A percentile compares a stretch with the other conserved stretches of the same genome.
phyloP scores from a whole-genome alignment of 1,140 invertebrate genomes.

The Micrasema minimum region DNA sequence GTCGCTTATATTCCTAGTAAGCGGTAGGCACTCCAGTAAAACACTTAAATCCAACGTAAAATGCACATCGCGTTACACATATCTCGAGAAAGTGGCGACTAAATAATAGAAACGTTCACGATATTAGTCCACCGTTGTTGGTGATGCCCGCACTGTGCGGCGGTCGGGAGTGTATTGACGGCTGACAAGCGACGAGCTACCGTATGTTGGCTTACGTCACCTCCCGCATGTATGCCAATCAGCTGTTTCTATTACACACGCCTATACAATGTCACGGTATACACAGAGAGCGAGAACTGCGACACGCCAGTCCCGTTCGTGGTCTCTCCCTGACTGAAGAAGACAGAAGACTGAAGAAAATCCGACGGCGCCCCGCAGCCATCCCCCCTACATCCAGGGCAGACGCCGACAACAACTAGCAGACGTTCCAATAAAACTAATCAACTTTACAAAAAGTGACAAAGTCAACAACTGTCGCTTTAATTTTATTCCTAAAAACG shows the following conservation, averaged over 20 bases:
- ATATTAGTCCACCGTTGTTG: not conserved
- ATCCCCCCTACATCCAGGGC: not conserved
- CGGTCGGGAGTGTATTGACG: slow-evolving; percentile 41
- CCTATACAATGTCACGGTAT: slow-evolving; percentile 28
- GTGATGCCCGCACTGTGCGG: slow-evolving; percentile 7
- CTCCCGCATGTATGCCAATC: slow-evolving; percentile 35
- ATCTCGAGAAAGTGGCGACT: not conserved
- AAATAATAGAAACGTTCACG: not conserved
- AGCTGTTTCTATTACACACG: slow-evolving; percentile 38
- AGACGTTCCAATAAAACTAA: not conserved
- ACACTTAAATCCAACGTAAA: slow-evolving; percentile 26
- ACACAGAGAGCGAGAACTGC: slow-evolving; percentile 10
- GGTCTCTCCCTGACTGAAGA: slow-evolving; percentile 43
- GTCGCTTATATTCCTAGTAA: slow-evolving; percentile 23
- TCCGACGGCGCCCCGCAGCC: slow-evolving; percentile 16
- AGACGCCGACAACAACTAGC: not conserved
- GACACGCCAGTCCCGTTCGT: slow-evolving; percentile 14
- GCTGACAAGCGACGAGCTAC: slow-evolving; percentile 8
- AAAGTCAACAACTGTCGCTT: no score
- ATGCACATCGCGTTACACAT: slow-evolving; percentile 3
- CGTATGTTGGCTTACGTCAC: slow-evolving; percentile 41
- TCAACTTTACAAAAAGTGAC: not conserved
- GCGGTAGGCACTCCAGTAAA: slow-evolving; percentile 30
- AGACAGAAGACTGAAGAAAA: slow-evolving; percentile 2
- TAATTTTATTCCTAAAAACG: no score